These are phyloP conservation scores for Metacarcinus magister DNA, from an alignment of 2,888 invertebrate genomes.

Conservation along the genomic window DNA sequence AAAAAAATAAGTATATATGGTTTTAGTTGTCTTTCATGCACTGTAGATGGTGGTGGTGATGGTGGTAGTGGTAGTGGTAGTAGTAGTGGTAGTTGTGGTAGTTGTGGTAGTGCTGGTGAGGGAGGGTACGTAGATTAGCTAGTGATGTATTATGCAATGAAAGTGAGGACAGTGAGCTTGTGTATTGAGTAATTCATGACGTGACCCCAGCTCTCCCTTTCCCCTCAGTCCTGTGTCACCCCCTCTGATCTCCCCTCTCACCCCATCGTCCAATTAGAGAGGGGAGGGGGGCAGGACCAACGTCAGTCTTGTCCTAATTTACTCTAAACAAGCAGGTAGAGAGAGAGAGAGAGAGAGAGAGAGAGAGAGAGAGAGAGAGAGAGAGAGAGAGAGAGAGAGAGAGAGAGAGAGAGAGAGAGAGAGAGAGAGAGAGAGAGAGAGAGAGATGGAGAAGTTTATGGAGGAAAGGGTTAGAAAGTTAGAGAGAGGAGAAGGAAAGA, in stretches of 20 bases:
- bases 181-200: constrained; percentile 15
- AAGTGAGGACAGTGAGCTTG: not conserved
- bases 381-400: constrained; percentile 44
- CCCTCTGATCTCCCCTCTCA: not conserved
- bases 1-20: not conserved
- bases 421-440: constrained; percentile 11
- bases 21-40: not conserved
- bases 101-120: not conserved
- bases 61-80: not conserved
- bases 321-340: constrained; percentile 11
- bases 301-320: not conserved
- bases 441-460: not conserved
- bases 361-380: constrained; percentile 46
- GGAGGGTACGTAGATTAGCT: not conserved
- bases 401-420: constrained; percentile 17
- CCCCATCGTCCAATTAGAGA: constrained; percentile 19
- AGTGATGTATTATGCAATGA: not conserved
- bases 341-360: constrained; percentile 39
- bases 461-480: not conserved
- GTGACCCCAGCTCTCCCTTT: not conserved
- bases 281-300: not conserved
- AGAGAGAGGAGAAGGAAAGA: constrained; percentile 7
- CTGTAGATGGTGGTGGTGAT: not conserved
- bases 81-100: not conserved
- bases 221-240: not conserved